Percentiles rank a stretch among this genome's conserved stretches.
Conservation (phyloP, 2,797 vertebrate species). For the Peromyscus nudipes region DNA sequence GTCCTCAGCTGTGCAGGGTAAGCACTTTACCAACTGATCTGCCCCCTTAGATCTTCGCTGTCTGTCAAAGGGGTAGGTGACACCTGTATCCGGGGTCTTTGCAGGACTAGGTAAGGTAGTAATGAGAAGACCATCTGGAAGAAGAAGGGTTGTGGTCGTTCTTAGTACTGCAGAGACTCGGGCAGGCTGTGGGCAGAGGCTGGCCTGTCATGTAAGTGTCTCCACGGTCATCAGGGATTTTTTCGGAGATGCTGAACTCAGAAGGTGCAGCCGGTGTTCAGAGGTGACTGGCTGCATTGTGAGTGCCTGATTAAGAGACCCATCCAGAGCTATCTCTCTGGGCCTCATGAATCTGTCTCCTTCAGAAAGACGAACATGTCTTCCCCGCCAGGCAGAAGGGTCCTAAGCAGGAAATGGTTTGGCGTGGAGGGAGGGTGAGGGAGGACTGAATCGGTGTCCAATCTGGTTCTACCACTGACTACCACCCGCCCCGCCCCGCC, state of each 20-base stretch:
- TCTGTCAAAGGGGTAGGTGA: background rate
- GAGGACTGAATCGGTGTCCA: background rate
- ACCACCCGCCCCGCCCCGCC: too few relatives aligned
- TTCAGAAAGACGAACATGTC: background rate
- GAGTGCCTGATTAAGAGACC: background rate
- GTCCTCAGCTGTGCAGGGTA: background rate
- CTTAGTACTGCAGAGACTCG: background rate
- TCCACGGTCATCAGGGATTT: background rate
- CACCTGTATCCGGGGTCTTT: background rate
- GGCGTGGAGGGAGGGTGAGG: background rate
- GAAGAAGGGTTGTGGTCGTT: background rate
- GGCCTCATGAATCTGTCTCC: background rate
- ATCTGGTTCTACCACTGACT: background rate
- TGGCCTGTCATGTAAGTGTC: background rate
- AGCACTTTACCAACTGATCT: background rate
- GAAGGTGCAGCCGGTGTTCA: background rate
- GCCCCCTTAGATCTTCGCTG: background rate
- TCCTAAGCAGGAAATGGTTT: background rate
- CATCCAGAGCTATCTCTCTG: background rate
- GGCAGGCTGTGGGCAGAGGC: background rate
- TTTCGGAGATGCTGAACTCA: conserved; percentile 16
- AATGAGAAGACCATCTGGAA: background rate
- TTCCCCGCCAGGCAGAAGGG: background rate
- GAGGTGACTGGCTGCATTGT: conserved; percentile 5
- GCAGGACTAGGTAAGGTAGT: background rate